These are phyloP conservation scores for Sterna hirundo DNA, from an alignment of 2,113 vertebrate genomes.

Conservation along the genomic window DNA sequence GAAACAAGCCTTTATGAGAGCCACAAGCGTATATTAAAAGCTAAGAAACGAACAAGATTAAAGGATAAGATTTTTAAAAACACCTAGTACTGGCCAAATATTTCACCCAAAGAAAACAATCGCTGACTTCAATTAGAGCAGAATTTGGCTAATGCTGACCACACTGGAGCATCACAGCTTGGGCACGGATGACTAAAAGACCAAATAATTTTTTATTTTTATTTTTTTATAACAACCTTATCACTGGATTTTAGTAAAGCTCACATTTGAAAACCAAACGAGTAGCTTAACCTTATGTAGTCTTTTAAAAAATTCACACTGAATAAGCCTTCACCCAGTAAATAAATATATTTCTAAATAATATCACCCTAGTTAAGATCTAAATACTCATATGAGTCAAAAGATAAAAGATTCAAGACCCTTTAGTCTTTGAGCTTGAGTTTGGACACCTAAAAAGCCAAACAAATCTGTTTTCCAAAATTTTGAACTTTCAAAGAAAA, in stretches of 20 bases:
- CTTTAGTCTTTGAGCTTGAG: not conserved
- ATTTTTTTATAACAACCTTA: not conserved
- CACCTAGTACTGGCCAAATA: not conserved
- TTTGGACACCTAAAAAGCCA: not conserved
- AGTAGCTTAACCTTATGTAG: not conserved
- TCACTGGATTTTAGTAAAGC: not conserved
- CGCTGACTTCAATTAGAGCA: not conserved
- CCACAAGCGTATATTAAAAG: not conserved
- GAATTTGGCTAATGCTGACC: not conserved
- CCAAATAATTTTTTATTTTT: not conserved
- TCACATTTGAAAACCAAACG: not conserved
- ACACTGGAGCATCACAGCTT: not conserved
- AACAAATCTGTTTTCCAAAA: not conserved
- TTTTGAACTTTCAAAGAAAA: not conserved
- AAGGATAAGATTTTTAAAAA: not conserved
- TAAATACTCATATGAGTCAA: not conserved
- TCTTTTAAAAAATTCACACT: not conserved
- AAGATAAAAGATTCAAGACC: not conserved
- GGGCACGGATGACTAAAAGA: not conserved
- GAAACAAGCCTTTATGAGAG: not conserved
- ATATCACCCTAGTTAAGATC: not conserved
- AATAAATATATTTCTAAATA: not conserved
- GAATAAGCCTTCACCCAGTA: not conserved
- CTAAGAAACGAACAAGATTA: slow-evolving; percentile 21
- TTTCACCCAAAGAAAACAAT: not conserved